Evolutionary conservation across 2,113 vertebrate species (phyloP).

Genomic region (Pedetes capensis): DNA sequence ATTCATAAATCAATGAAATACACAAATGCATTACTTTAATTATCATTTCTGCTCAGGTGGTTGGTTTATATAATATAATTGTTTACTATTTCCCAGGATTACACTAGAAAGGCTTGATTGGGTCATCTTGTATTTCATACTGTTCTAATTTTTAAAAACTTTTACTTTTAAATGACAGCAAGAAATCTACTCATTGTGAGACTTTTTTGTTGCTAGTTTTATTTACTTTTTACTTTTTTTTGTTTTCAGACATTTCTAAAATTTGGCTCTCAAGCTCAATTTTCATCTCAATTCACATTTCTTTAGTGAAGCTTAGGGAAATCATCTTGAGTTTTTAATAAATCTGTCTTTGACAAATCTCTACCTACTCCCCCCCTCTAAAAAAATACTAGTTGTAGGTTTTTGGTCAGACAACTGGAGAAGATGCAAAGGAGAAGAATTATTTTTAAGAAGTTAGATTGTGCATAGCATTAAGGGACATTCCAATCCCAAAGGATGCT

Average conservation of each 20-base stretch:
- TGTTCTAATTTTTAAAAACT: constrained; percentile 63
- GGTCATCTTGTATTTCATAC: constrained; percentile 65
- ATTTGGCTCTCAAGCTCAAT: constrained; percentile 43
- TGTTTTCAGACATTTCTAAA: neutral
- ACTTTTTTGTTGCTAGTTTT: neutral
- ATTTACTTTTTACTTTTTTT: neutral
- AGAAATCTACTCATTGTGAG: neutral
- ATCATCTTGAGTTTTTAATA: neutral
- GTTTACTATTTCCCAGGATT: constrained; percentile 89
- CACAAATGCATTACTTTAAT: constrained; percentile 92
- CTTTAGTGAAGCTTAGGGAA: neutral
- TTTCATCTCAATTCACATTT: neutral
- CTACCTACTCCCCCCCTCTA: no score
- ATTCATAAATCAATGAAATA: constrained; percentile 94
- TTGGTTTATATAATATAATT: constrained; percentile 92
- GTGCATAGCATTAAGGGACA: neutral
- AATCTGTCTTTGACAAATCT: neutral
- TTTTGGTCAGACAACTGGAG: neutral
- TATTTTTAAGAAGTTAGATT: neutral
- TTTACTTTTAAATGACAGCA: constrained; percentile 58
- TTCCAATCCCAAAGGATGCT: neutral
- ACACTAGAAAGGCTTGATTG: constrained; percentile 63
- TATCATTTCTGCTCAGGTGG: constrained; percentile 91
- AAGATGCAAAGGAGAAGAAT: neutral
- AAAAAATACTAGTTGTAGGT: neutral